Evolutionary conservation across 1,140 invertebrate genomes (phyloP).

Genomic region (Listronotus oregonensis): DNA sequence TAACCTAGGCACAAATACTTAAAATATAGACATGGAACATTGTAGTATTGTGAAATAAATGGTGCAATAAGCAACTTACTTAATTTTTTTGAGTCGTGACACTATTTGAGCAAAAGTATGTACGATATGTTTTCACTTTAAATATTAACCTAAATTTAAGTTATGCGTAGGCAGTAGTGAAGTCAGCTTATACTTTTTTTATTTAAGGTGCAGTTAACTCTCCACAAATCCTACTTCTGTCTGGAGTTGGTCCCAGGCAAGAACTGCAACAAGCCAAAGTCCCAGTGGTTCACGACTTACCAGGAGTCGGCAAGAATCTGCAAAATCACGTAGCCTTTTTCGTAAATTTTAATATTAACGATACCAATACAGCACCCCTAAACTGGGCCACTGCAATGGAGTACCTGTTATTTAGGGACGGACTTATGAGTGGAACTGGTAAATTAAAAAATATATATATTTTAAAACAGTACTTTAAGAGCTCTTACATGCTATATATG

Average conservation of each 20-base stretch:
- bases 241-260: constrained; percentile 78
- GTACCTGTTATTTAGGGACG: constrained; percentile 81
- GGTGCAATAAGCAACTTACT: too few species aligned
- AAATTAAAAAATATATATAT: constrained; percentile 10
- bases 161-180: too few species aligned
- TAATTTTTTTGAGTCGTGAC: too few species aligned
- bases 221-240: constrained; percentile 82
- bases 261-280: constrained; percentile 70
- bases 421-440: constrained; percentile 83
- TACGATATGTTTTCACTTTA: too few species aligned
- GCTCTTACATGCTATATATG: not conserved
- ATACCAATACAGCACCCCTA: constrained; percentile 78
- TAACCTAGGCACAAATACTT: too few species aligned
- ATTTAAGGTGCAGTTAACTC: constrained; percentile 75
- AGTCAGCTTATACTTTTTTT: too few species aligned
- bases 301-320: constrained; percentile 85
- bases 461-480: not conserved
- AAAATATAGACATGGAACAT: too few species aligned
- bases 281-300: constrained; percentile 72
- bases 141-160: too few species aligned
- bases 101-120: too few species aligned
- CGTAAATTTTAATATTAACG: constrained; percentile 78
- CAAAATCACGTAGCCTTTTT: constrained; percentile 85
- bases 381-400: constrained; percentile 90
- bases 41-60: too few species aligned